phyloP scores from a whole-genome alignment of 1,140 invertebrate species.

The Sinella curviseta region DNA sequence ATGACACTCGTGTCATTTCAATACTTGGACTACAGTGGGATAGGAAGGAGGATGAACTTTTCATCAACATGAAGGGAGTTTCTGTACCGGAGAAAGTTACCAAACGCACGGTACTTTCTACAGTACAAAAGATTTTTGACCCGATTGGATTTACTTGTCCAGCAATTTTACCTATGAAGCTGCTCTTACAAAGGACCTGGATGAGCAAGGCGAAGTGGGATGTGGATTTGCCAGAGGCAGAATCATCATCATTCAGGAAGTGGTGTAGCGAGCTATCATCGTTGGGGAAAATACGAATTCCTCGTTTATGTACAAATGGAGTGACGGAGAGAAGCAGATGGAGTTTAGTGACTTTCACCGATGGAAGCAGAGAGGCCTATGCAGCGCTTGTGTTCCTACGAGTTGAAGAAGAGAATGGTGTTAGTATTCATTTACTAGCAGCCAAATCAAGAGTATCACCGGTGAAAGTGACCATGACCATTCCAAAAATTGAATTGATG shows the following conservation, averaged over 20 bases:
- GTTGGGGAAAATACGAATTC: conserved; percentile 45
- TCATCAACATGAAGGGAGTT: neutral
- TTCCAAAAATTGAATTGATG: conserved; percentile 55
- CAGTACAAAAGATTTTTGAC: conserved; percentile 28
- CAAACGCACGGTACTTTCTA: conserved; percentile 34
- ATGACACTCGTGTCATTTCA: neutral
- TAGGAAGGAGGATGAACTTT: neutral
- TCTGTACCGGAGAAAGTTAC: conserved; percentile 9
- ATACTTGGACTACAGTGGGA: too few species aligned
- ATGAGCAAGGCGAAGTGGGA: conserved; percentile 31
- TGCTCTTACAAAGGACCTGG: conserved; percentile 29
- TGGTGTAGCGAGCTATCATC: conserved; percentile 44
- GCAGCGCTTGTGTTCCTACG: conserved; percentile 48
- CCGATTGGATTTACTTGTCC: conserved; percentile 32
- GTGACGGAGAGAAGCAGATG: neutral
- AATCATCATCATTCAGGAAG: conserved; percentile 38
- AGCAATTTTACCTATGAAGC: conserved; percentile 11
- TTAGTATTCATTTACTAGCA: conserved; percentile 38
- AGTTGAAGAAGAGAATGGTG: conserved; percentile 15
- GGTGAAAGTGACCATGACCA: conserved; percentile 50
- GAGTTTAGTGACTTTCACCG: conserved; percentile 50
- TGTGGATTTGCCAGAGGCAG: conserved; percentile 39
- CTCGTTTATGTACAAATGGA: conserved; percentile 39
- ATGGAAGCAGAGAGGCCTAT: conserved; percentile 51
- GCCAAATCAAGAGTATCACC: conserved; percentile 52